Evolutionary conservation across 2,888 invertebrate species (phyloP).

Genomic region (Fragum whitleyi): DNA sequence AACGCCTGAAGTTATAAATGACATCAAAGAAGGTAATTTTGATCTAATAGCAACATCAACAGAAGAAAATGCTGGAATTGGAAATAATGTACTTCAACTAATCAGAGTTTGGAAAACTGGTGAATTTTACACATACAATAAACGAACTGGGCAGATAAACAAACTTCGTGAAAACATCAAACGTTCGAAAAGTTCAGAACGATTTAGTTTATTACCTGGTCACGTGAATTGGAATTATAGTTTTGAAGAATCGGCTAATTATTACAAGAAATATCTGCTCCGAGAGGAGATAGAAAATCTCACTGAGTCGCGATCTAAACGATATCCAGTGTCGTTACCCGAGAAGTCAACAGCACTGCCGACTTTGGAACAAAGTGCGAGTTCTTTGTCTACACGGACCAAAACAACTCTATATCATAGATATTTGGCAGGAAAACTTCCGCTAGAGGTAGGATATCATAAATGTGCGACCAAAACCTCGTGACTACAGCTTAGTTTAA

Average conservation of each 20-base stretch:
- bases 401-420: constrained; percentile 8
- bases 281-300: constrained; percentile 53
- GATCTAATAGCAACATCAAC: constrained; percentile 54
- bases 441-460: constrained; percentile 20
- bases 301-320: background rate
- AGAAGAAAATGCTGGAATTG: background rate
- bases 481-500: too few relatives aligned
- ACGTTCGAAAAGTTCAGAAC: background rate
- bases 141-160: constrained; percentile 40
- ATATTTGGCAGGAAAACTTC: background rate
- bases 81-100: constrained; percentile 3
- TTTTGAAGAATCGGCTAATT: constrained; percentile 46
- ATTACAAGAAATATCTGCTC: constrained; percentile 56
- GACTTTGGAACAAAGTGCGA: constrained; percentile 7
- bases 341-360: constrained; percentile 12
- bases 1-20: constrained; percentile 32
- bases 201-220: constrained; percentile 45
- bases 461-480: too few relatives aligned
- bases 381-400: background rate
- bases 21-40: constrained; percentile 53
- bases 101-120: constrained; percentile 42
- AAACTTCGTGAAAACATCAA: constrained; percentile 35
- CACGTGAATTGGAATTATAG: constrained; percentile 51
- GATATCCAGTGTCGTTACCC: constrained; percentile 1
- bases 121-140: constrained; percentile 55